Evolutionary conservation across 2,888 invertebrate species (phyloP).

Genomic region (Lasius platythorax): DNA sequence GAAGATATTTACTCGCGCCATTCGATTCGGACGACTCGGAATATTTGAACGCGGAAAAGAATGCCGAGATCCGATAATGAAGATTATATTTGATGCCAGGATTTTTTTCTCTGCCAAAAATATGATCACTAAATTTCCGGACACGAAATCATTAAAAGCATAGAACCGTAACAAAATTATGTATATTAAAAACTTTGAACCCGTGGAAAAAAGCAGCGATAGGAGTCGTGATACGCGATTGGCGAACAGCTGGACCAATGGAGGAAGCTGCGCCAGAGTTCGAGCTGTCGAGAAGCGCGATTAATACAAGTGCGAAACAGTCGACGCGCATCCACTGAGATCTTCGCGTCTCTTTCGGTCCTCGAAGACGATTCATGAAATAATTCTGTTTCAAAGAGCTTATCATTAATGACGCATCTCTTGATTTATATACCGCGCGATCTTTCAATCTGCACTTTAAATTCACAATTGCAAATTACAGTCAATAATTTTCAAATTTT

Average conservation of each 20-base stretch:
- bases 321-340: constrained; percentile 69
- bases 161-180: neutral
- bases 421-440: constrained; percentile 14
- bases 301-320: constrained; percentile 60
- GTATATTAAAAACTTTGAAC: neutral
- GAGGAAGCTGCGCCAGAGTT: constrained; percentile 30
- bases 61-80: neutral
- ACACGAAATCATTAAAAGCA: neutral
- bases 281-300: constrained; percentile 35
- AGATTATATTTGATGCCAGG: neutral
- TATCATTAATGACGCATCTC: neutral
- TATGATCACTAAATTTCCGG: neutral
- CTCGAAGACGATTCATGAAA: neutral
- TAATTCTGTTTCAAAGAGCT: neutral
- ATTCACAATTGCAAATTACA: neutral
- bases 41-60: neutral
- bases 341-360: constrained; percentile 58
- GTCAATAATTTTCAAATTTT: neutral
- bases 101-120: neutral
- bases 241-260: constrained; percentile 15
- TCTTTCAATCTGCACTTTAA: constrained; percentile 14
- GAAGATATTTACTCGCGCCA: neutral
- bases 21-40: neutral
- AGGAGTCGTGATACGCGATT: constrained; percentile 17
- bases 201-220: neutral